phyloP scores from a whole-genome alignment of 2,888 invertebrate genomes.

The Patella depressa region DNA sequence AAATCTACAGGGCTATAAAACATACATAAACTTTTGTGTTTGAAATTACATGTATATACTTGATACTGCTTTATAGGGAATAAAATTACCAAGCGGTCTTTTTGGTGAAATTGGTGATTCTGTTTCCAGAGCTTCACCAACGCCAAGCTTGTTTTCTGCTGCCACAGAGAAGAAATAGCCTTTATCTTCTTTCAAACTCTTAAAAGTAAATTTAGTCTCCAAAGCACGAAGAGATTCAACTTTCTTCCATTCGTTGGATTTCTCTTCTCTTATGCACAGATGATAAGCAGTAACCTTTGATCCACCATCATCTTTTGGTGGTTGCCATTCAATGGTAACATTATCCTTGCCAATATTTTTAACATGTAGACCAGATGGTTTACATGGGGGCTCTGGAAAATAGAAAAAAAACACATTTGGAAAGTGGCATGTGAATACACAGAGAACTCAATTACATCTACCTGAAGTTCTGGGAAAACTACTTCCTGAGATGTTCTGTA shows the following conservation, averaged over 20 bases:
- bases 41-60: no score
- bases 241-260: slow-evolving; percentile 55
- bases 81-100: slow-evolving; percentile 47
- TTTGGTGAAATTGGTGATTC: slow-evolving; percentile 50
- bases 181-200: slow-evolving; percentile 58
- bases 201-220: slow-evolving; percentile 56
- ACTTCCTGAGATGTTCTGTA: no score
- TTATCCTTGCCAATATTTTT: slow-evolving; percentile 58
- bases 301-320: slow-evolving; percentile 64
- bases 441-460: no score
- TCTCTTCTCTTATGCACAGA: slow-evolving; percentile 49
- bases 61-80: no score
- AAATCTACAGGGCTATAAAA: no score
- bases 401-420: no score
- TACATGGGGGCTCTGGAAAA: slow-evolving; percentile 66
- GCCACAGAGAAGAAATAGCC: slow-evolving; percentile 67
- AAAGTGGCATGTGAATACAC: no score
- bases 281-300: slow-evolving; percentile 61
- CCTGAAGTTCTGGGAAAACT: no score
- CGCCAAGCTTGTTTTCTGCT: slow-evolving; percentile 67
- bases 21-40: no score
- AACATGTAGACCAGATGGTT: slow-evolving; percentile 57
- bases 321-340: slow-evolving; percentile 62
- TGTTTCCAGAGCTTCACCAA: slow-evolving; percentile 54
- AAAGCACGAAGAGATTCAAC: slow-evolving; percentile 51